These are phyloP conservation scores for Schrankia costaestrigalis DNA, from an alignment of 2,888 invertebrate species.

Conservation along the genomic window DNA sequence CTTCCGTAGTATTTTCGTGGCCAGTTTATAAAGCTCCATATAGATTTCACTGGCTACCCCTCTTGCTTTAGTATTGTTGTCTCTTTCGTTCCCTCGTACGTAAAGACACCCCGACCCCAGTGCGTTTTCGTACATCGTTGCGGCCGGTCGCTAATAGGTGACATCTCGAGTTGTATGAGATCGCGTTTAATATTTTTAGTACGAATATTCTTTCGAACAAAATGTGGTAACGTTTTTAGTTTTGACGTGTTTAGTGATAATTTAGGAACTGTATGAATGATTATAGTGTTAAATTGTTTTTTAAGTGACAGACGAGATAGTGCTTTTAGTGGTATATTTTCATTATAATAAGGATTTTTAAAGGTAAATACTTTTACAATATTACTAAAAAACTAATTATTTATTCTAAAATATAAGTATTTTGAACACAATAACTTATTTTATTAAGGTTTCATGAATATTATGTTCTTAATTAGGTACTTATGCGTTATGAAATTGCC, in stretches of 20 bases:
- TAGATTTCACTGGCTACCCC: conserved; percentile 53
- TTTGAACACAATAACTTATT: no score
- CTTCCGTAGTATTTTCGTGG: conserved; percentile 44
- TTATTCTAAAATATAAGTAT: no score
- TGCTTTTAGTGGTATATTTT: conserved; percentile 21
- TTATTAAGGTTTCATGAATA: no score
- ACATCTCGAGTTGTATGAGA: conserved; percentile 24
- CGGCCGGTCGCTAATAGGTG: conserved; percentile 34
- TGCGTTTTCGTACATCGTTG: conserved; percentile 49
- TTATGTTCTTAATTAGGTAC: no score
- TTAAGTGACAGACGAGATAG: conserved; percentile 24
- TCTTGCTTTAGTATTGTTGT: conserved; percentile 38
- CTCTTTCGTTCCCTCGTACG: conserved; percentile 45
- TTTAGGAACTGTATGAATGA: conserved; percentile 7
- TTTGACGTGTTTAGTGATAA: conserved; percentile 18
- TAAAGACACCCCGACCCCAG: conserved; percentile 54
- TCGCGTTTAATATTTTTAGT: conserved; percentile 31
- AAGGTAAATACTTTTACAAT: conserved; percentile 24
- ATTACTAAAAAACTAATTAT: background rate
- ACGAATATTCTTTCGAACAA: conserved; percentile 16
- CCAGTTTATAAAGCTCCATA: conserved; percentile 51
- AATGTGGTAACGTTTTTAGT: conserved; percentile 20
- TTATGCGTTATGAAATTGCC: no score
- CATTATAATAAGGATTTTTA: conserved; percentile 21
- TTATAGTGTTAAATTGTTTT: conserved; percentile 18